Evolutionary conservation across 1,140 invertebrate species (phyloP), one percentile per base, ranked within the genome.

Genomic region (Hermatobates lingyangjiaoensis): DNA sequence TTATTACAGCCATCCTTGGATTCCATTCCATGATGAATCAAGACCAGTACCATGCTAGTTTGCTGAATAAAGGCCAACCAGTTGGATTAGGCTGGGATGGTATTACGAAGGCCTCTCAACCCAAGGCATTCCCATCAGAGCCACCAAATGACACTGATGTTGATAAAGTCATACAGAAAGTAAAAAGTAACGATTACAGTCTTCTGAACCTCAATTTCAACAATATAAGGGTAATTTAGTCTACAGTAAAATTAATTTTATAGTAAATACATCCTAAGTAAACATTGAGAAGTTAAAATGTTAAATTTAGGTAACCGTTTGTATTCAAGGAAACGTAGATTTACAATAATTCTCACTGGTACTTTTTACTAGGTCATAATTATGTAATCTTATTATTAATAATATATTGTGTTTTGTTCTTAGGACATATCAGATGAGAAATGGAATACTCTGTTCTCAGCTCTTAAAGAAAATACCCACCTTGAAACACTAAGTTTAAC

Each of bases 21-120:
- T 95, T 99, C 73, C 94, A 98, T 70, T 97, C 93, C 47, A 96
- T 98, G 87, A 87, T 99, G 81, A 98, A 97, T 70, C 95, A 98
- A 74, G 92, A 96, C 66, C 95, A 99, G 68, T 99, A 96, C 69
- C 91, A 98, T 69, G 92, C 93, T 48, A 95, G 93, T 38, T 67
- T 93, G 46, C 66, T 89, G 51, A 92, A 92, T 70, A 91, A 90
- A 68, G 85, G 84, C 20, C 85, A 90, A 65, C 83, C 83, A 0
- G 74, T 87, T 54, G 83, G 83, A 45, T 68, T 89, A 52, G 85
- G 85, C 52, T 90, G 85, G 86, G 85, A 88, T 64, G 91, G 89
- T 58, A 82, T 93, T 58, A 96, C 92, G 10, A 95, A 93, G 73
- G 85, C 89, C 52, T 83, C 90, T 59, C 80, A 87, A 70, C 85